These are phyloP conservation scores for Premnoplex brunnescens DNA, from an alignment of 2,797 vertebrate species.

Conservation along the genomic window DNA sequence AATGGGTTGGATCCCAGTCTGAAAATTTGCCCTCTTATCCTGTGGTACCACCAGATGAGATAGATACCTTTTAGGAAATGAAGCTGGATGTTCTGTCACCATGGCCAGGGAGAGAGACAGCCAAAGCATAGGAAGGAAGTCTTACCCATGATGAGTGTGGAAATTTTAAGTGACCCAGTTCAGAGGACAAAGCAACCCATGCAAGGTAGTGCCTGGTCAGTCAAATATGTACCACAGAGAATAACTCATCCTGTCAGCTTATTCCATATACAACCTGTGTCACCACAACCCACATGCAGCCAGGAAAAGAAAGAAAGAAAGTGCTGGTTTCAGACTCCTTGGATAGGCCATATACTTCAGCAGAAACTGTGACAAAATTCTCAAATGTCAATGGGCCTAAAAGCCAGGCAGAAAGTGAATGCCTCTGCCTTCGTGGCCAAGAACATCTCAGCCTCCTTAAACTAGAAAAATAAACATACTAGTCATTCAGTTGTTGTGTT, in stretches of 20 bases:
- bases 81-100: background rate
- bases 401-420: background rate
- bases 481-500: background rate
- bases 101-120: background rate
- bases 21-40: background rate
- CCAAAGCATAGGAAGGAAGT: background rate
- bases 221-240: background rate
- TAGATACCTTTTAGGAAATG: background rate
- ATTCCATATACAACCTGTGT: background rate
- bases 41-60: background rate
- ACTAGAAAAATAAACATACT: background rate
- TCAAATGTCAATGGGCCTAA: rapidly evolving
- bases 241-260: background rate
- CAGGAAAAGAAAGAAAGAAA: background rate
- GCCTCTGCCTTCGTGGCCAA: background rate
- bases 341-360: background rate
- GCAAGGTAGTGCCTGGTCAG: background rate
- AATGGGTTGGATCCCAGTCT: background rate
- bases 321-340: background rate
- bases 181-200: background rate
- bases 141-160: background rate
- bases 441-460: background rate
- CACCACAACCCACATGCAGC: background rate
- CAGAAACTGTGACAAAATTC: background rate
- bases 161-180: background rate